These are phyloP conservation scores for Poecile atricapillus DNA, from an alignment of 2,113 vertebrate genomes.

Conservation along the genomic window DNA sequence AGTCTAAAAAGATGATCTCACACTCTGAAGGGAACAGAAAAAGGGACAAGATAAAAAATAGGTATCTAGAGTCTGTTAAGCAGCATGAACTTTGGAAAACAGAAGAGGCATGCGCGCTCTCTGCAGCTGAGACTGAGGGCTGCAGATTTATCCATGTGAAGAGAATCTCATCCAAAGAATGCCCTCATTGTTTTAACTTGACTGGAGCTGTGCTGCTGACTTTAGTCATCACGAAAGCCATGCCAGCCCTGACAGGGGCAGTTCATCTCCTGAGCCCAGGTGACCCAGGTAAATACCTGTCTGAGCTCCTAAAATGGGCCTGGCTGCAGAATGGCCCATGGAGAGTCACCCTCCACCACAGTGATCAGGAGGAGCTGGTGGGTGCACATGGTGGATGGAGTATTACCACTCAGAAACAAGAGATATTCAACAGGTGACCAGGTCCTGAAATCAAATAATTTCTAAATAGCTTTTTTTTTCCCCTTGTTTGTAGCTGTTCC, in stretches of 20 bases:
- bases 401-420: background rate
- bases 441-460: background rate
- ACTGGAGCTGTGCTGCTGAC: background rate
- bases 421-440: background rate
- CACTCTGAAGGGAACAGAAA: background rate
- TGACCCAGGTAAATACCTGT: background rate
- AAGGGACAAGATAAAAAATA: background rate
- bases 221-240: background rate
- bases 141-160: background rate
- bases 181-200: background rate
- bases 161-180: background rate
- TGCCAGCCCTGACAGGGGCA: background rate
- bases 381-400: rapidly evolving
- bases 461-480: background rate
- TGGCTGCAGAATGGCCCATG: background rate
- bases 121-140: background rate
- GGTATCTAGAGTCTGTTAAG: background rate
- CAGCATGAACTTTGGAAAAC: background rate
- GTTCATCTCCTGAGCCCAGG: background rate
- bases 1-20: background rate
- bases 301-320: background rate
- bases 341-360: background rate
- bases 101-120: rapidly evolving
- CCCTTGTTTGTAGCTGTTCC: background rate
- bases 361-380: background rate